Conservation (phyloP, 2,888 invertebrate species). For the Calameuta idolon region DNA sequence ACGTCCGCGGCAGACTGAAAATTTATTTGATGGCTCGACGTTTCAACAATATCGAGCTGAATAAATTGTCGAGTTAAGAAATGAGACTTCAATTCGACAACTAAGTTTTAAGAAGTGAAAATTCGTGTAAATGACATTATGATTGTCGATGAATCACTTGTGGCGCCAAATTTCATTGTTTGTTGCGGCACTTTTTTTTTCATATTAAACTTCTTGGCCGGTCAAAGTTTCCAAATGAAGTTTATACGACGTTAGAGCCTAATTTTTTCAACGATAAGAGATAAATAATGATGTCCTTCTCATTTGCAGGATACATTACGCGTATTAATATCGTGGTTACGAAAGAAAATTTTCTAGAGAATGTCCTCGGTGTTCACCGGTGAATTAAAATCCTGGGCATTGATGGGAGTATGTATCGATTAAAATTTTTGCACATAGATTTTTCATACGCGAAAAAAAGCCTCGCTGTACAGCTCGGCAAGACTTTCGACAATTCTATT, state of each 20-base stretch:
- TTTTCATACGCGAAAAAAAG: not conserved
- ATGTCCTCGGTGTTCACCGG: not conserved
- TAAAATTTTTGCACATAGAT: not conserved
- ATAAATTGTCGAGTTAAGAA: constrained; percentile 39
- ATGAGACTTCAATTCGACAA: not conserved
- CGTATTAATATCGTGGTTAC: not conserved
- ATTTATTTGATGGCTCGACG: constrained; percentile 54
- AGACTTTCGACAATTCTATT: not conserved
- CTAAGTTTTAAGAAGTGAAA: not conserved
- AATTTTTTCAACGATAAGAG: not conserved
- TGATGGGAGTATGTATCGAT: not conserved
- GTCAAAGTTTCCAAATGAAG: not conserved
- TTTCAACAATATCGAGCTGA: constrained; percentile 53
- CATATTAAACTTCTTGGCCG: not conserved
- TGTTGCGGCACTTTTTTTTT: not conserved
- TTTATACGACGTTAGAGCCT: not conserved
- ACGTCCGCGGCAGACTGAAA: constrained; percentile 53
- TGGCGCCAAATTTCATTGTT: not conserved
- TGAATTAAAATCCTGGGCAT: not conserved
- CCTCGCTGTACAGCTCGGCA: not conserved
- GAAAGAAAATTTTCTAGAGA: not conserved
- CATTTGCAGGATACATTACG: not conserved
- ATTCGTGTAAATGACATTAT: not conserved
- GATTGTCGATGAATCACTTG: not conserved
- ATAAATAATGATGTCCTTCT: not conserved